A percentile compares a stretch with the other conserved stretches of the same genome.
Conservation (phyloP, 2,888 invertebrate species). For the Epiperipatus broadwayi region DNA sequence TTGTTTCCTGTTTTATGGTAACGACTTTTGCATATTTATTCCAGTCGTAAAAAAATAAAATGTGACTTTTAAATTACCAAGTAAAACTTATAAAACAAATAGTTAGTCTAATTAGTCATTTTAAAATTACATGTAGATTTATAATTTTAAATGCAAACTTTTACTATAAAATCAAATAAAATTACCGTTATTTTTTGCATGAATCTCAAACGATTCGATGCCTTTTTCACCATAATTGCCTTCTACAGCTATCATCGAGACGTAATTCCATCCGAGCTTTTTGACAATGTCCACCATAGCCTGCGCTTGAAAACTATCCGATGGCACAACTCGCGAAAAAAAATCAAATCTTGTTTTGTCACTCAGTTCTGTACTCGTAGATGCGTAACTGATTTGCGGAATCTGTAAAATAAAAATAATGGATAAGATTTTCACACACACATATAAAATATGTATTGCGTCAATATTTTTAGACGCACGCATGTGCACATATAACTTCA, state of each 20-base stretch:
- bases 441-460: too few relatives aligned
- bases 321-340: conserved; percentile 48
- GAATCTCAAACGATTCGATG: conserved; percentile 28
- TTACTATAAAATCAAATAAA: too few relatives aligned
- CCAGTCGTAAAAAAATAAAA: too few relatives aligned
- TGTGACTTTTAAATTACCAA: background rate
- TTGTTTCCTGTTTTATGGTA: too few relatives aligned
- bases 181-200: conserved; percentile 24
- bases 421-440: too few relatives aligned
- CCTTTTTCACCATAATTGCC: conserved; percentile 56
- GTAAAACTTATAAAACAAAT: too few relatives aligned
- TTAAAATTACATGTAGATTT: background rate
- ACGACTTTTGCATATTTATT: too few relatives aligned
- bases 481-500: too few relatives aligned
- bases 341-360: conserved; percentile 48
- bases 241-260: conserved; percentile 52
- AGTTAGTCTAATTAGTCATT: too few relatives aligned
- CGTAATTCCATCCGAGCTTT: conserved; percentile 50
- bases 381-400: conserved; percentile 50
- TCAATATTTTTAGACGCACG: too few relatives aligned
- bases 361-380: conserved; percentile 47
- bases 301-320: conserved; percentile 48
- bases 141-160: too few relatives aligned
- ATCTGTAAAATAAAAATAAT: conserved; percentile 33
- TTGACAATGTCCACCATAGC: conserved; percentile 46